A percentile compares a stretch with the other conserved stretches of the same genome.
Evolutionary conservation across 2,797 vertebrate species (phyloP).

Genomic region (Philypnodon macrostomus): DNA sequence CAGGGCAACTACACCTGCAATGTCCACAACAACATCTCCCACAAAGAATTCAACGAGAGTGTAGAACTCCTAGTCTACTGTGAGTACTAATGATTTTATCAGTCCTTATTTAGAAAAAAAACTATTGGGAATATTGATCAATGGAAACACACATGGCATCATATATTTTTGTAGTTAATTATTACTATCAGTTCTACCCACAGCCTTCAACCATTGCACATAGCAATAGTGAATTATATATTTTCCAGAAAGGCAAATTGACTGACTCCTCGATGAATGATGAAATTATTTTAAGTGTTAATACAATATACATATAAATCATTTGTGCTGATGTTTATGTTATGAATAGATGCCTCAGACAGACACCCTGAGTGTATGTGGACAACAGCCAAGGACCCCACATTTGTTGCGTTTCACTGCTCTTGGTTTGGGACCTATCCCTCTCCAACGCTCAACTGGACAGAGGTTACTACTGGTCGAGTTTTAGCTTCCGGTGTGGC

Average conservation of each 20-base stretch:
- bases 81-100: constrained; percentile 69
- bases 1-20: constrained; percentile 82
- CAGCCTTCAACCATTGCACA: too few species aligned
- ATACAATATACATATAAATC: not conserved
- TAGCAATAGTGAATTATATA: too few species aligned
- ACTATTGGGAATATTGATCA: too few species aligned
- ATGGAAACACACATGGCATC: too few species aligned
- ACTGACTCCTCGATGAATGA: too few species aligned
- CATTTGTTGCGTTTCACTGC: constrained; percentile 78
- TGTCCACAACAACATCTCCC: constrained; percentile 66
- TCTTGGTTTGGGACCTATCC: constrained; percentile 85
- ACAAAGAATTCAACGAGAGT: constrained; percentile 41
- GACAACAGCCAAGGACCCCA: constrained; percentile 5
- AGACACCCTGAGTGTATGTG: constrained; percentile 76
- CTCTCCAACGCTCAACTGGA: constrained; percentile 80
- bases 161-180: too few species aligned
- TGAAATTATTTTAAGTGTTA: too few species aligned
- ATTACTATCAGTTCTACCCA: too few species aligned
- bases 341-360: constrained; percentile 72
- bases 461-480: constrained; percentile 18
- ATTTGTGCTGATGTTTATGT: constrained; percentile 7
- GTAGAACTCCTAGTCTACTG: constrained; percentile 84
- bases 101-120: too few species aligned
- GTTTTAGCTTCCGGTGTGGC: constrained; percentile 33
- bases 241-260: too few species aligned